Evolutionary conservation across 2,888 invertebrate species (phyloP), one percentile per base, ranked within the genome.

Genomic region (Dyspetes luteomarginatus): DNA sequence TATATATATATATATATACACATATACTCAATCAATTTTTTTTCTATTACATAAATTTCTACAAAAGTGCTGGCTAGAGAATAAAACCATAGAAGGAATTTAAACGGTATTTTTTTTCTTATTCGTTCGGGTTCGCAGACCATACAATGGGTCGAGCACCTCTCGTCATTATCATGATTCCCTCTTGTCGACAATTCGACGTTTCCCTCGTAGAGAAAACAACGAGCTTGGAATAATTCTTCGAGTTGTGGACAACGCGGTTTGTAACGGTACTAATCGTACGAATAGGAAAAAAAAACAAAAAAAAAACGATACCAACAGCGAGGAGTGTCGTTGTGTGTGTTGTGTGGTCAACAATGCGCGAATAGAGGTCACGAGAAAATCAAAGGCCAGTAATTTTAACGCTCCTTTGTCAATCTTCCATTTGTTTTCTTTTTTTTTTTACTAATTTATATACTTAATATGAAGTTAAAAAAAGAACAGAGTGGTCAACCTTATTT

Each of bases 251-350:
- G 48, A 56, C 45, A 24, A 56, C 58, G 48, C 45, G 48, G 43
- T 17, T 7, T 36, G 41, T 79, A 79, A 79, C 78, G 78, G 78
- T 79, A 69, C 62, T 19, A 3, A 69, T 69, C 28, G 64, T 30
- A 55, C n/a, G n/a, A n/a, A n/a, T n/a, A n/a, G n/a, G n/a, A n/a
- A n/a, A n/a, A n/a, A 43, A 22, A 43, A 41, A 75, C 56, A 67
- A 58, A 64, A 69, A 28, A 45, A 43, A 15, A n/a, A 75, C 30
- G 64, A 74, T 45, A 55, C 50, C 24, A 69, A 55, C 26, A 45
- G 45, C 30, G 55, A 55, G 12, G 48, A 26, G 17, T 28, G 26
- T 62, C 62, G 45, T 48, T 24, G 48, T 62, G 24, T 41, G 26
- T 15, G 55, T 74, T 24, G 43, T 62, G 50, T 48, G 26, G 7